These are phyloP conservation scores for Nothura maculosa DNA, from an alignment of 2,797 vertebrate species.

Conservation along the genomic window DNA sequence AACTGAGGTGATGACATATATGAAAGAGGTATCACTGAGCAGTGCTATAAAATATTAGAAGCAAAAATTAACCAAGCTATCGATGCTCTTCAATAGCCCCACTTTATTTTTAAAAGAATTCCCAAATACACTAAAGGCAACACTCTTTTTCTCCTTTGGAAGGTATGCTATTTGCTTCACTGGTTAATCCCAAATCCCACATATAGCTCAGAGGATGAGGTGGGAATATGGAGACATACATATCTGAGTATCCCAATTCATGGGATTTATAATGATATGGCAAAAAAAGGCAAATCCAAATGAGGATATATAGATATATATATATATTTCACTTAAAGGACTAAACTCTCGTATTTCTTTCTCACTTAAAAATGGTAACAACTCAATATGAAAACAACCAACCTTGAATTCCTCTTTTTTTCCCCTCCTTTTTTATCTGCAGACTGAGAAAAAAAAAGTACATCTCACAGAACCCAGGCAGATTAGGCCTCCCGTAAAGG, in stretches of 20 bases:
- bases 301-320: no score
- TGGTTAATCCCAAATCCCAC: constrained; percentile 19
- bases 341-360: neutral
- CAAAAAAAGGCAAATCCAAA: neutral
- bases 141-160: neutral
- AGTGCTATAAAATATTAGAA: neutral
- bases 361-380: neutral
- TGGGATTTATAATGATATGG: rapidly evolving
- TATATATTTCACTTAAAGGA: neutral
- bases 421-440: neutral
- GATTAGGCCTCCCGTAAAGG: neutral
- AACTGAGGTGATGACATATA: neutral
- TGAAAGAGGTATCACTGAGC: neutral
- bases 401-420: neutral
- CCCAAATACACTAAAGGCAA: neutral
- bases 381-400: neutral
- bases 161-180: neutral
- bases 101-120: neutral
- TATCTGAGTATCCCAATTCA: rapidly evolving
- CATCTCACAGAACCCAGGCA: neutral
- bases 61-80: neutral
- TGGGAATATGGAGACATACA: rapidly evolving
- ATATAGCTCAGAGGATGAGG: neutral
- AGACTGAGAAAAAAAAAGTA: neutral
- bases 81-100: neutral